phyloP scores from a whole-genome alignment of 37 sponge, comb jelly and placozoan species.

The Chondrilla cf. caribensis region DNA sequence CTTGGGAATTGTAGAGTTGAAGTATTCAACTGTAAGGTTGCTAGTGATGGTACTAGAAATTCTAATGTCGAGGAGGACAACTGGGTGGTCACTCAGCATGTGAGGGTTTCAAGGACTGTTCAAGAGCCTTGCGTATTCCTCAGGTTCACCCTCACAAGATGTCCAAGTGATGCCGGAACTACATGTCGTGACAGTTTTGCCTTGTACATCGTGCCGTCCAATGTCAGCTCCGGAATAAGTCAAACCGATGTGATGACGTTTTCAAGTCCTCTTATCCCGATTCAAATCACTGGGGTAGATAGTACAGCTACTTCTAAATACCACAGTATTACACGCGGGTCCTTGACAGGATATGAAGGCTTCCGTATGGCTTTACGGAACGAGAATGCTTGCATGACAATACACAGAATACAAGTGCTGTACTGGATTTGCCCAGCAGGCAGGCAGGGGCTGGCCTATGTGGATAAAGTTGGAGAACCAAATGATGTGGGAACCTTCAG shows the following conservation, averaged over 20 bases:
- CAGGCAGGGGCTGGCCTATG: too few species aligned
- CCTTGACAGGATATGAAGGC: background rate
- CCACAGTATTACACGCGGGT: background rate
- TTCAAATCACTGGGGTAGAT: background rate
- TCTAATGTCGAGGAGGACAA: too few species aligned
- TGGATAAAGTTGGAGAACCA: too few species aligned
- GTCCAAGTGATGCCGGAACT: background rate
- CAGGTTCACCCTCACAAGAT: background rate
- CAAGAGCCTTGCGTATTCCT: background rate
- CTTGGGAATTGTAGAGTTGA: too few species aligned
- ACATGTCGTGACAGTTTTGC: background rate
- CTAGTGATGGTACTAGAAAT: too few species aligned
- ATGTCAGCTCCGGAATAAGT: background rate
- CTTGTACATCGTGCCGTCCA: background rate
- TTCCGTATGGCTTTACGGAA: background rate
- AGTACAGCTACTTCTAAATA: background rate
- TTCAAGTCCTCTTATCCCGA: background rate
- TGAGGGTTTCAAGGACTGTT: background rate
- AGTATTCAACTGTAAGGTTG: too few species aligned
- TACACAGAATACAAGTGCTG: background rate
- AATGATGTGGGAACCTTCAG: too few species aligned
- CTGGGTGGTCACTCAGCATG: conserved; percentile 4
- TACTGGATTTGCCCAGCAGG: conserved; percentile 15
- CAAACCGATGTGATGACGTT: background rate
- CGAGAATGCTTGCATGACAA: background rate